phyloP scores from a whole-genome alignment of 2,888 invertebrate genomes.

The Incurvaria masculella region DNA sequence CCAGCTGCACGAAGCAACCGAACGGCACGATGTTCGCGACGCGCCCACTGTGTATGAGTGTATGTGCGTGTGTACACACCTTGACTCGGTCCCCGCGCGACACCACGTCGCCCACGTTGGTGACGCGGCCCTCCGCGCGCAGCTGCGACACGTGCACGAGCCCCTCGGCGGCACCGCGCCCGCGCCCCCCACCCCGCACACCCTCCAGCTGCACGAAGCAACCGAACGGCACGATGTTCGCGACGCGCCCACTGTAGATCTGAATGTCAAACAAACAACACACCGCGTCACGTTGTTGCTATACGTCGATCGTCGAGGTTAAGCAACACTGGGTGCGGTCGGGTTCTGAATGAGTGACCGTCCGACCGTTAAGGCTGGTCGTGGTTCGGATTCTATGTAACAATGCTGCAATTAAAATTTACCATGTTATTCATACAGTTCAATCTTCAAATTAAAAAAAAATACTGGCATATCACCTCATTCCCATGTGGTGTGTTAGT shows the following conservation, averaged over 20 bases:
- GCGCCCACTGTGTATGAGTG: slow-evolving; percentile 74
- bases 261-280: slow-evolving; percentile 26
- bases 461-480: no score
- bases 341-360: no score
- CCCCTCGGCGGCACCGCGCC: slow-evolving; percentile 87
- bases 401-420: no score
- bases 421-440: no score
- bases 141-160: slow-evolving; percentile 96
- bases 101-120: slow-evolving; percentile 92
- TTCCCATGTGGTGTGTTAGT: no score
- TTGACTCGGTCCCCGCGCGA: slow-evolving; percentile 84
- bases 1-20: slow-evolving; percentile 96
- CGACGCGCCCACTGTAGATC: slow-evolving; percentile 92
- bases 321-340: no score
- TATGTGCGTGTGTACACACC: slow-evolving; percentile 38
- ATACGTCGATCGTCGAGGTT: no score
- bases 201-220: slow-evolving; percentile 97
- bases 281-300: no score
- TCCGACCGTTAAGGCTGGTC: no score
- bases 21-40: slow-evolving; percentile 97
- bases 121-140: slow-evolving; percentile 89
- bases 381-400: no score
- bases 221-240: slow-evolving; percentile 96
- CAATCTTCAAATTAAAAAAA: no score
- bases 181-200: slow-evolving; percentile 90